These are phyloP conservation scores for Xenopus laevis DNA, from an alignment of 2,113 vertebrate genomes.

Conservation along the genomic window DNA sequence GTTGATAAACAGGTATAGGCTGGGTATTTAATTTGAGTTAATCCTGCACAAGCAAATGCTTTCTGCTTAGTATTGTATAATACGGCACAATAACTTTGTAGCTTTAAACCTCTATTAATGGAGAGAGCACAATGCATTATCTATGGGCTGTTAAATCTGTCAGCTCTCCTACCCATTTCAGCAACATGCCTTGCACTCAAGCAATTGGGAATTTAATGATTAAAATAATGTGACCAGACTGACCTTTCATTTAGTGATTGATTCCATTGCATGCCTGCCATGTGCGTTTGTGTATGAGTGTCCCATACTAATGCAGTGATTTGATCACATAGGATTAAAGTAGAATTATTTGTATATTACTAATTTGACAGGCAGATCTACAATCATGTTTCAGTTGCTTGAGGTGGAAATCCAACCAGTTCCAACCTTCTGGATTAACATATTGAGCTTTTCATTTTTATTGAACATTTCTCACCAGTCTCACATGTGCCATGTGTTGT, in stretches of 20 bases:
- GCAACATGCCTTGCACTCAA: neutral
- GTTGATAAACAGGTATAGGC: no score
- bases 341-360: neutral
- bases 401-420: neutral
- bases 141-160: neutral
- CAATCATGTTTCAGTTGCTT: neutral
- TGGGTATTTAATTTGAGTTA: neutral
- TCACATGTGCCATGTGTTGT: no score
- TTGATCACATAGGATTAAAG: neutral
- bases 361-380: neutral
- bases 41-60: neutral
- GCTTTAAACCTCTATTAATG: neutral
- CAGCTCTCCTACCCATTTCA: neutral
- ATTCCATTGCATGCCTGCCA: neutral
- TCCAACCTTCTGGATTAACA: no score
- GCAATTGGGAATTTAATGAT: neutral
- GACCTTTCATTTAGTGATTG: constrained; percentile 1
- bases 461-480: no score
- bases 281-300: neutral
- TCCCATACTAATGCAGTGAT: neutral
- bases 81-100: neutral
- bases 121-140: neutral
- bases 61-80: neutral
- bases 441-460: no score
- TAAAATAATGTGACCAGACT: constrained; percentile 1